Evolutionary conservation across 2,888 invertebrate genomes (phyloP), one percentile per base, ranked within the genome.

Genomic region (Epirrhoe alternata): DNA sequence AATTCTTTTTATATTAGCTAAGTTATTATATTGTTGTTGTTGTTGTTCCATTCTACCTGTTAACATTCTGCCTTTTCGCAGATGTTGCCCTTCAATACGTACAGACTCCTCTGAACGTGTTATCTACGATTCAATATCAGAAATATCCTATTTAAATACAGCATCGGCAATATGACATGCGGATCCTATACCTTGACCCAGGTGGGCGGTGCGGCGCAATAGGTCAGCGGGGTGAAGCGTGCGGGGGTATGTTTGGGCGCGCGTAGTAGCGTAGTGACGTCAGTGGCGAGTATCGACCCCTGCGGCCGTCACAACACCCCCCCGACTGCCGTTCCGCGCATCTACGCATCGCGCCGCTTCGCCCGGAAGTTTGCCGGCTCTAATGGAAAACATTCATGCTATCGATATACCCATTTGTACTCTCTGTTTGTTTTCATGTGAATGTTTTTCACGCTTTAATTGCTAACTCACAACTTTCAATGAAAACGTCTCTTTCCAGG

Each of bases 201-300:
- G 87, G 92, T 90, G 88, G 89, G 88, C 84, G 89, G 85, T 82
- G 80, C 85, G 82, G 79, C 89, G 88, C 88, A 88, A 88, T 90
- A 90, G 91, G 91, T 92, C 90, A 90, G 78, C 79, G 80, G 89
- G 85, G 85, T 76, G 81, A 70, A 77, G 75, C 64, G 80, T 72
- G 83, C 74, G 69, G 86, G 87, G 85, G 83, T 82, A 83, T 90
- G 91, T 91, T 92, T 92, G 90, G 90, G 86, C 88, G 89, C 89
- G 89, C 86, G 90, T 92, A 92, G 92, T 92, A 92, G 88, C 89
- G 92, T 93, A 91, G 86, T 92, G 93, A 92, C 92, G 93, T 93
- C 92, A 92, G 80, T 69, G 86, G 80, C 88, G 84, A 80, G 78
- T 90, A 90, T 90, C 90, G 90, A 91, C 87, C 89, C 83, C 76